Conservation (phyloP, 1,140 invertebrate species). For the Oryzaephilus surinamensis region DNA sequence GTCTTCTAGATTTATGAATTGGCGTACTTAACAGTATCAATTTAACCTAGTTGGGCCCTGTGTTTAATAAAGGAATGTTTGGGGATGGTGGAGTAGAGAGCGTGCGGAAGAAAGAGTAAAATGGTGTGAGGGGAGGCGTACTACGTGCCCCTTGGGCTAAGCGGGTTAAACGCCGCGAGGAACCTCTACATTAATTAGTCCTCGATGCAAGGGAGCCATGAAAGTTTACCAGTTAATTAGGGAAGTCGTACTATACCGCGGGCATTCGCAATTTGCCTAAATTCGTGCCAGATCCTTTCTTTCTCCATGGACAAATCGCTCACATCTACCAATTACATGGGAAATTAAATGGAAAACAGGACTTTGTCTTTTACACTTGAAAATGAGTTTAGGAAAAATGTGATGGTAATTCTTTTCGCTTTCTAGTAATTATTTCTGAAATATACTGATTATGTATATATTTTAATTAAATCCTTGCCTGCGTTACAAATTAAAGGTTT, state of each 20-base stretch:
- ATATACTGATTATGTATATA: no score
- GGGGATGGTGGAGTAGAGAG: constrained; percentile 2
- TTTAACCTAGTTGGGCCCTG: constrained; percentile 7
- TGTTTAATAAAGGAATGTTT: constrained; percentile 10
- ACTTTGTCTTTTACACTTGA: no score
- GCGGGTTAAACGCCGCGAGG: constrained; percentile 22
- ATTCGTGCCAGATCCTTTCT: constrained; percentile 17
- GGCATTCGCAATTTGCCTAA: constrained; percentile 19
- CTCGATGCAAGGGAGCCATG: constrained; percentile 33
- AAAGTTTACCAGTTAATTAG: constrained; percentile 38
- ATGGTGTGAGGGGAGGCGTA: background rate
- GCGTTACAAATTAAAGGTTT: no score
- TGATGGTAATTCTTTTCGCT: no score
- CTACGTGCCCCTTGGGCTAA: constrained; percentile 6
- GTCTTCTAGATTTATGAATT: constrained; percentile 13
- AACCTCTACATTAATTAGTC: constrained; percentile 33
- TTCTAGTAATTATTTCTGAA: no score
- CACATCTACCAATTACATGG: no score
- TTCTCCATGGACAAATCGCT: no score
- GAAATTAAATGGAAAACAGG: no score
- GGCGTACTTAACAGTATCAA: constrained; percentile 10
- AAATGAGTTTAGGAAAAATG: no score
- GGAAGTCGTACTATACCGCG: constrained; percentile 24
- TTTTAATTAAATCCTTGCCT: no score
- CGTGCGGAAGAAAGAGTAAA: background rate